Evolutionary conservation across 2,888 invertebrate species (phyloP).

Genomic region (Temnothorax rugatulus): DNA sequence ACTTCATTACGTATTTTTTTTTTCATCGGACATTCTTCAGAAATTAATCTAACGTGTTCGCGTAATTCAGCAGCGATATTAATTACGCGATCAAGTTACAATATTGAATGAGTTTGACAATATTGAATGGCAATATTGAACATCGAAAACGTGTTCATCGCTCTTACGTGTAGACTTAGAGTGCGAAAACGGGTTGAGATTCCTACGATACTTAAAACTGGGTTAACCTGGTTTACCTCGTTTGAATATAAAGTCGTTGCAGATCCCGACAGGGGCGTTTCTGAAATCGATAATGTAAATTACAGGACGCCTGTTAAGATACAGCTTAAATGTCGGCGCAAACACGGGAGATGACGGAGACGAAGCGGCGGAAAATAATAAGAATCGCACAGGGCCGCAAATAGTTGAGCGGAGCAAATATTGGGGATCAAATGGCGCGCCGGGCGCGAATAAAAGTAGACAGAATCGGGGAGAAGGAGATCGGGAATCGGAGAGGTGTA

Average conservation of each 20-base stretch:
- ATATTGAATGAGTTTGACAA: neutral
- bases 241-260: slow-evolving; percentile 56
- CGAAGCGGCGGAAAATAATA: slow-evolving; percentile 41
- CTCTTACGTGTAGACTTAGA: slow-evolving; percentile 16
- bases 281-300: slow-evolving; percentile 56
- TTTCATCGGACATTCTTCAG: neutral
- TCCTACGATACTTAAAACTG: slow-evolving; percentile 44
- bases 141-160: neutral
- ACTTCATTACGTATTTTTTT: neutral
- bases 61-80: neutral
- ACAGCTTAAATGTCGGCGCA: slow-evolving; percentile 49
- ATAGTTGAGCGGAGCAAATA: neutral
- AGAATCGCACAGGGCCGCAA: neutral
- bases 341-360: slow-evolving; percentile 42
- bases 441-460: slow-evolving; percentile 16
- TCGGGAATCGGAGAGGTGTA: slow-evolving; percentile 39
- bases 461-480: neutral
- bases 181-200: slow-evolving; percentile 33
- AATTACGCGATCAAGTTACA: too few relatives aligned
- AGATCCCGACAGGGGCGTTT: slow-evolving; percentile 50
- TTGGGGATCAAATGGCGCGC: neutral
- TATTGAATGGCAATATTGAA: neutral
- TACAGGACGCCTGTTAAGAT: slow-evolving; percentile 49
- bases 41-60: neutral
- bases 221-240: slow-evolving; percentile 46